Evolutionary conservation across 2,113 vertebrate species (phyloP), one percentile per base, ranked within the genome.

Genomic region (Apistogramma diplotaenia): DNA sequence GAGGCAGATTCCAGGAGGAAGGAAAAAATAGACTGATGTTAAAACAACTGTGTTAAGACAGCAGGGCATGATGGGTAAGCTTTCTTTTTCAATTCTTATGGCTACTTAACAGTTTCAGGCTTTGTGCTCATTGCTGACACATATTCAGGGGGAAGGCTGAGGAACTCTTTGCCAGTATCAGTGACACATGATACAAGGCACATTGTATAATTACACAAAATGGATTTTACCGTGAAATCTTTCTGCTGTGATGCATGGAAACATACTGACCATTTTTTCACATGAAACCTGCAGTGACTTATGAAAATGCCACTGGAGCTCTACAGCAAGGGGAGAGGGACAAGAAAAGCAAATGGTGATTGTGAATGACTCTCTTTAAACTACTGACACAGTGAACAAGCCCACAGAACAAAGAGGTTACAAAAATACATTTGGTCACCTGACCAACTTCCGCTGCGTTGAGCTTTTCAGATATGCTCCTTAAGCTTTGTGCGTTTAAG

Each of bases 151-250:
- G 16, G 19, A n/a, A 29, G 31, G 53, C 21, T 37, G 2, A 78
- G 71, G 60, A 86, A 82, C 54, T 46, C 25, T 79, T 35, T 89
- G 83, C 85, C 87, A 91, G 81, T 80, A 88, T 91, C 89, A 84
- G 71, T 79, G 27, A 78, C 84, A 95, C 94, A 95, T 95, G 96
- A 96, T 96, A 96, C 96, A 97, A 98, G 96, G 96, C 96, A 95
- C 96, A 94, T 93, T 93, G 92, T 91, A 88, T 92, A 54, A 95
- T 94, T 89, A 78, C 57, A 74, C 40, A 49, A n/a, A 93, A 94
- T 92, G 31, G 89, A 60, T 29, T 95, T 59, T 53, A 49, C 27
- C 11, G 13, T 74, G 51, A 79, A 37, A 25, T 71, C 37, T 49
- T 23, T 94, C 91, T 95, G 94, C 93, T 92, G 91, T 84, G 89